Evolutionary conservation across 2,113 vertebrate genomes (phyloP).

Genomic region (Rhabdomys dilectus): DNA sequence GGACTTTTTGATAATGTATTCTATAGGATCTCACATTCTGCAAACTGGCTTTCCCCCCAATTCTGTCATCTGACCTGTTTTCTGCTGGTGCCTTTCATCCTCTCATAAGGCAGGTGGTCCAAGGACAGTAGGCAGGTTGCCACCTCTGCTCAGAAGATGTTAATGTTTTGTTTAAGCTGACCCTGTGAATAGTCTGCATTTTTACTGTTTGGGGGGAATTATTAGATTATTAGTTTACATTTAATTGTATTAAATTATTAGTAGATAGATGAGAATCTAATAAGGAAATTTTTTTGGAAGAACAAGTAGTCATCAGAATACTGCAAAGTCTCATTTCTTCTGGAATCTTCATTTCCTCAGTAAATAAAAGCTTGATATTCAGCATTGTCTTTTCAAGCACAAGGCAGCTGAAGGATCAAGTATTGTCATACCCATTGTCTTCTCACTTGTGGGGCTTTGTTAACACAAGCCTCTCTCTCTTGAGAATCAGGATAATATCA

Average conservation of each 20-base stretch:
- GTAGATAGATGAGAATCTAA: too few relatives aligned
- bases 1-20: conserved; percentile 75
- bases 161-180: conserved; percentile 5
- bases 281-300: not conserved
- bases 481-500: not conserved
- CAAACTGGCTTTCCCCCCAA: conserved; percentile 72
- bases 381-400: not conserved
- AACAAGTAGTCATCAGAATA: conserved; percentile 4
- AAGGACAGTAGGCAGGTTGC: conserved; percentile 24
- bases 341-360: not conserved
- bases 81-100: conserved; percentile 62
- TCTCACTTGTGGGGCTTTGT: not conserved
- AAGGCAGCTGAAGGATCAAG: not conserved
- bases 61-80: conserved; percentile 77
- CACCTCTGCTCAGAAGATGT: conserved; percentile 52
- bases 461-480: not conserved
- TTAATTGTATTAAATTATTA: too few relatives aligned
- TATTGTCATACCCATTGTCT: not conserved
- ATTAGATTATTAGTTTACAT: not conserved
- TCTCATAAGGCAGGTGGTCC: conserved; percentile 70
- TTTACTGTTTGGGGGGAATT: not conserved
- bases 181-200: not conserved
- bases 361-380: not conserved
- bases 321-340: not conserved
- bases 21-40: conserved; percentile 67